A percentile compares a stretch with the other conserved stretches of the same genome.
Conservation (phyloP, 2,888 invertebrate species). For the Drosophila planitibia region DNA sequence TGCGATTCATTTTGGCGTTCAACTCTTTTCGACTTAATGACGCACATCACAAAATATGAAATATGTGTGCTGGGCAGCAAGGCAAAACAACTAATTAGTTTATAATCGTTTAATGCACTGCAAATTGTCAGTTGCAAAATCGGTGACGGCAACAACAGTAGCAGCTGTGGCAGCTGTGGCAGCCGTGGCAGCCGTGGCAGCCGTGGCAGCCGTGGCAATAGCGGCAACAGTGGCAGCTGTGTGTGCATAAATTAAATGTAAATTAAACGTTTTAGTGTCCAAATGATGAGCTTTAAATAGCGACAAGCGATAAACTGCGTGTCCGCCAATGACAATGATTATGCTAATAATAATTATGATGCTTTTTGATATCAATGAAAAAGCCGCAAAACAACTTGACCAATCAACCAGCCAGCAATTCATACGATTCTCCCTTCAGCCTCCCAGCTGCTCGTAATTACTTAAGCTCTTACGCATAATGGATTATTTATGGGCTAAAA, state of each 20-base stretch:
- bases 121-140: constrained; percentile 41
- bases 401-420: background rate
- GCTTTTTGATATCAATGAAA: background rate
- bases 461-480: constrained; percentile 56
- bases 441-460: constrained; percentile 7
- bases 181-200: background rate
- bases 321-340: constrained; percentile 28
- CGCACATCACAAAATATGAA: constrained; percentile 6
- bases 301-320: constrained; percentile 56
- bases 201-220: background rate
- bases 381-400: background rate
- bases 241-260: constrained; percentile 79
- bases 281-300: constrained; percentile 66
- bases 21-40: constrained; percentile 11
- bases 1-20: background rate
- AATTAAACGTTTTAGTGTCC: constrained; percentile 71
- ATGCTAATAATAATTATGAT: background rate
- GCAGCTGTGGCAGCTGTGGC: background rate
- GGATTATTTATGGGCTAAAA: constrained; percentile 38
- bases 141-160: background rate
- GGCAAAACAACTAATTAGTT: constrained; percentile 71
- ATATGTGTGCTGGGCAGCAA: background rate
- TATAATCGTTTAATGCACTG: constrained; percentile 76
- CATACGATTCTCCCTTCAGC: background rate
- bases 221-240: constrained; percentile 42